These are phyloP conservation scores for Heterodera filipjevi DNA, from an alignment of 2,888 invertebrate species.

Conservation along the genomic window DNA sequence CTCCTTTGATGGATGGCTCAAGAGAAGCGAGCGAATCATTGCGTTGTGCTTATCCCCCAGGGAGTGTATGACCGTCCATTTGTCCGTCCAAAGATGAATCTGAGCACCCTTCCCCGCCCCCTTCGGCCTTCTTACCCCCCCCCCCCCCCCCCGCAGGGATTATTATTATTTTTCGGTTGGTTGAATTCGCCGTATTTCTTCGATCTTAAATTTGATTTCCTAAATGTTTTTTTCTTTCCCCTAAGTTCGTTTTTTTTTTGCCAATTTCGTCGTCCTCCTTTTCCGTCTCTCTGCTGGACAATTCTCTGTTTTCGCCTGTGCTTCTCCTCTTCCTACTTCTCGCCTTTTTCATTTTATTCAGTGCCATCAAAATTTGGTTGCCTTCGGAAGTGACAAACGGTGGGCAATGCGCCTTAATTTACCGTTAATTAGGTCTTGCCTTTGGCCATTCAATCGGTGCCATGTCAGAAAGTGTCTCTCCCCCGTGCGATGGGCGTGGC, in stretches of 20 bases:
- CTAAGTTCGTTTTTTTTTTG: too few relatives aligned
- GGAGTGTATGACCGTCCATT: slow-evolving; percentile 4
- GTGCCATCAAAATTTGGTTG: slow-evolving; percentile 93
- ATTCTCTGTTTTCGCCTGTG: neutral
- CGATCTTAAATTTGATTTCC: neutral
- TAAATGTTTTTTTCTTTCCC: too few relatives aligned
- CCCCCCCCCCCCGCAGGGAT: neutral
- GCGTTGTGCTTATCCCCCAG: neutral
- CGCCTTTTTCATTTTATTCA: slow-evolving; percentile 78
- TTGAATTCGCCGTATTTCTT: neutral
- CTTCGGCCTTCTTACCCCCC: neutral
- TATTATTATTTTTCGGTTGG: neutral
- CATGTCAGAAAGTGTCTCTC: neutral
- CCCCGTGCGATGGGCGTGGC: slow-evolving; percentile 79
- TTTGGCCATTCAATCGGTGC: neutral
- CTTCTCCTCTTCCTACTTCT: neutral
- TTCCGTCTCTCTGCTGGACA: neutral
- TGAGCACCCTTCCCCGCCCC: neutral
- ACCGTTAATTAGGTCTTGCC: neutral
- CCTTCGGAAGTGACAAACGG: slow-evolving; percentile 74
- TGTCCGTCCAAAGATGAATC: neutral
- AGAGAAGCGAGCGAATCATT: neutral
- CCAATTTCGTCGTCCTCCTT: neutral
- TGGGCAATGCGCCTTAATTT: neutral
- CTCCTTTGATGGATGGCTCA: neutral